Conservation (phyloP, 2,888 invertebrate genomes). For the Liopterus haemorrhoidalis region DNA sequence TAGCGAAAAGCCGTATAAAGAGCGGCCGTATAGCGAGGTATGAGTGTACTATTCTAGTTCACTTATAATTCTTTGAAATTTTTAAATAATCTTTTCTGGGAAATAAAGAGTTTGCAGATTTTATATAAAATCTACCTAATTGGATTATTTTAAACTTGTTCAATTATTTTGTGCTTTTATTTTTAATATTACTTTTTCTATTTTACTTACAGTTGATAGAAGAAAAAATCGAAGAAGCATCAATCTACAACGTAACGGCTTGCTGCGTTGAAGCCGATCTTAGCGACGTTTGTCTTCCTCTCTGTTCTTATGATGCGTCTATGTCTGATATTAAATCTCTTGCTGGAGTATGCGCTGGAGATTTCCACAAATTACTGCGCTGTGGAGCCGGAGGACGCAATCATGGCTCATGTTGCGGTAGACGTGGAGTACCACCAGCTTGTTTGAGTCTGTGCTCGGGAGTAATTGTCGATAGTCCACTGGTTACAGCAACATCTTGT, state of each 20-base stretch:
- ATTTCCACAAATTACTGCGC: constrained; percentile 66
- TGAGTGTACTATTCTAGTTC: too few species aligned
- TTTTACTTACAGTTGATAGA: constrained; percentile 48
- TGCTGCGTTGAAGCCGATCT: constrained; percentile 70
- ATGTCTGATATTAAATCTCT: constrained; percentile 71
- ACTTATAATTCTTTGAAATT: too few species aligned
- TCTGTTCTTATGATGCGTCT: constrained; percentile 76
- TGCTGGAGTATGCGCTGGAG: constrained; percentile 68
- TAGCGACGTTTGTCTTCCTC: constrained; percentile 63
- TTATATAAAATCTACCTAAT: too few species aligned
- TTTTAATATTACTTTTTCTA: too few species aligned
- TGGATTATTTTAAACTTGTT: too few species aligned
- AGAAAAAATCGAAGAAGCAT: constrained; percentile 54
- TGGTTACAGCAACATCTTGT: constrained; percentile 62
- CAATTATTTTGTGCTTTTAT: too few species aligned
- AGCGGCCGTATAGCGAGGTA: too few species aligned
- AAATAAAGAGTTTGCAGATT: too few species aligned
- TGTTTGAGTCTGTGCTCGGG: constrained; percentile 73
- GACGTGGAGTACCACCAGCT: constrained; percentile 62
- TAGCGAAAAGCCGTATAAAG: too few species aligned
- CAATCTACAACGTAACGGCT: constrained; percentile 69
- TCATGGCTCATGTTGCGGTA: constrained; percentile 67
- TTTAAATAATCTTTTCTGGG: too few species aligned
- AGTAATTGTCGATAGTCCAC: constrained; percentile 53
- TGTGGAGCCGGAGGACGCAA: constrained; percentile 63